Evolutionary conservation across 37 sponge, comb jelly and placozoan genomes (phyloP).

Genomic region (Aplysina aerophoba): DNA sequence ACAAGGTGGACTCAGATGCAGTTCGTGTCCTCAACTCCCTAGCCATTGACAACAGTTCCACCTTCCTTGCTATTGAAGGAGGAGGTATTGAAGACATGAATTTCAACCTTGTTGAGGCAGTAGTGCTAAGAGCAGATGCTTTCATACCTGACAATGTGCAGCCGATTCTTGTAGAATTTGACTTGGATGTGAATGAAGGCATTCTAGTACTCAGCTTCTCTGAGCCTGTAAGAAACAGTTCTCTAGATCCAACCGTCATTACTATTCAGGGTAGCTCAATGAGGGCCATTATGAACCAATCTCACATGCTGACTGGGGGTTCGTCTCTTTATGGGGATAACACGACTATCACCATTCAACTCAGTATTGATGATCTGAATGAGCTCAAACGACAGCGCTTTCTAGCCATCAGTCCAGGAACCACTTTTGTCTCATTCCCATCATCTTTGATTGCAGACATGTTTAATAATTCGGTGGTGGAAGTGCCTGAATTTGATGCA

Average conservation of each 20-base stretch:
- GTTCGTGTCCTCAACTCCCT: conserved; percentile 74
- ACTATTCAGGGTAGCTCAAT: conserved; percentile 49
- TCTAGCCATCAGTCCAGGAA: conserved; percentile 39
- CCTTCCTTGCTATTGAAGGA: conserved; percentile 55
- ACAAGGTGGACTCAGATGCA: conserved; percentile 87
- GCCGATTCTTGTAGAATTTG: conserved; percentile 67
- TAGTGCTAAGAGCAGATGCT: conserved; percentile 37
- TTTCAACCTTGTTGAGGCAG: conserved; percentile 47
- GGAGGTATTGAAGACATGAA: conserved; percentile 74
- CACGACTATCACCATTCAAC: conserved; percentile 62
- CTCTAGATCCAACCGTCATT: conserved; percentile 67
- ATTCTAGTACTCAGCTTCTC: conserved; percentile 69
- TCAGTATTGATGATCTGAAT: conserved; percentile 74
- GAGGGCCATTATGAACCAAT: background rate
- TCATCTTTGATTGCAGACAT: conserved; percentile 67
- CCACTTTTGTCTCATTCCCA: conserved; percentile 71
- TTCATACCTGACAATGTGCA: conserved; percentile 48
- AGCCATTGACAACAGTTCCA: conserved; percentile 44
- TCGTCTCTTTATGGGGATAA: conserved; percentile 65
- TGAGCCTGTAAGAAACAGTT: conserved; percentile 67
- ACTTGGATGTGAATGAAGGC: conserved; percentile 74
- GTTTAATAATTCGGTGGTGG: conserved; percentile 57
- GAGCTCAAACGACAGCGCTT: conserved; percentile 75
- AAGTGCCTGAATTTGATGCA: conserved; percentile 30
- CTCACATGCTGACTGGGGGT: conserved; percentile 70